Percentiles rank a stretch among this genome's conserved stretches.
These are phyloP conservation scores for Nylanderia fulva DNA, from an alignment of 1,140 invertebrate species.

Conservation along the genomic window DNA sequence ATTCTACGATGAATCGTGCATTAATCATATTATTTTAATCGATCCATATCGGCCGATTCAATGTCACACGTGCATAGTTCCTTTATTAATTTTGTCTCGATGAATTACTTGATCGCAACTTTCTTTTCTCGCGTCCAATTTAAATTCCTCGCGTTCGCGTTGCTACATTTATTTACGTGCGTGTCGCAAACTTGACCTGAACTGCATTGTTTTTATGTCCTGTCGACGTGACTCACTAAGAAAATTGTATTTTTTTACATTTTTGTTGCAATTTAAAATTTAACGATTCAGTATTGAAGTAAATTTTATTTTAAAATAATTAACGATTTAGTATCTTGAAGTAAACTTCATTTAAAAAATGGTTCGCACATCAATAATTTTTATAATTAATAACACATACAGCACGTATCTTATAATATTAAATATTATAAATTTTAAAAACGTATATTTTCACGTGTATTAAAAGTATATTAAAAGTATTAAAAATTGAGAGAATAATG, in stretches of 20 bases:
- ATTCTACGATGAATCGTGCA: conserved; percentile 3
- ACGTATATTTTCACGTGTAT: no score
- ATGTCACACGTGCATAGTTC: background rate
- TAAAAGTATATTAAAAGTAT: background rate
- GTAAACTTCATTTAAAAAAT: no score
- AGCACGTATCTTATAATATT: no score
- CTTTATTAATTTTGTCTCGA: background rate
- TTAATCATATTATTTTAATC: conserved; percentile 51
- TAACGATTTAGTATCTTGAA: background rate
- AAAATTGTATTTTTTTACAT: conserved; percentile 9
- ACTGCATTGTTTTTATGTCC: background rate
- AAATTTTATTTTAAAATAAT: background rate
- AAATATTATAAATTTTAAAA: no score
- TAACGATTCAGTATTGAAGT: background rate
- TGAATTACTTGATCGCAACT: conserved; percentile 8
- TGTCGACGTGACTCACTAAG: background rate
- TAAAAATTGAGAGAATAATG: background rate
- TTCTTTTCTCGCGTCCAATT: conserved; percentile 17
- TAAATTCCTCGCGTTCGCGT: background rate
- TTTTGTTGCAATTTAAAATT: background rate
- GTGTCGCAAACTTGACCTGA: background rate
- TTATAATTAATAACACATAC: no score
- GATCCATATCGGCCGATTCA: conserved; percentile 9
- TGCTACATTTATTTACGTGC: background rate
- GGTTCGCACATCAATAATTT: no score